These are phyloP conservation scores for Heliconius hewitsoni DNA, from an alignment of 1,140 invertebrate genomes.

Conservation along the genomic window DNA sequence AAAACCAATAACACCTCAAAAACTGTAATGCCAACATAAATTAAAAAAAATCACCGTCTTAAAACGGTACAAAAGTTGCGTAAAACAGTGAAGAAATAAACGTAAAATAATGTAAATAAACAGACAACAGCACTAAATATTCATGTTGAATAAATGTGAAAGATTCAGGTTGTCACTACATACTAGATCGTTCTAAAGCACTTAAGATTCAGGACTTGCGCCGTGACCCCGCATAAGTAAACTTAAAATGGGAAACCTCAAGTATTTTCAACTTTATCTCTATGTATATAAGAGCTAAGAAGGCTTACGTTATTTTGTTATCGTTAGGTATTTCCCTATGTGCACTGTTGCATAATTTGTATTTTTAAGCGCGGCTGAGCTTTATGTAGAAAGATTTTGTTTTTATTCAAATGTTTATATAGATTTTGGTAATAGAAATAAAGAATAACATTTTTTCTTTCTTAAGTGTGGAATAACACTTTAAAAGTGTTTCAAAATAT, in stretches of 20 bases:
- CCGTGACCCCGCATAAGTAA: constrained; percentile 20
- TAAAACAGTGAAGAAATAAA: constrained; percentile 5
- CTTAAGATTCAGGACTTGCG: constrained; percentile 35
- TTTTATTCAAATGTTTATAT: not conserved
- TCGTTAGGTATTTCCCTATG: constrained; percentile 27
- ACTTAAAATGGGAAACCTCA: constrained; percentile 17
- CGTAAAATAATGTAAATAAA: not conserved
- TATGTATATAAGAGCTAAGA: not conserved
- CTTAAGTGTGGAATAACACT: no score
- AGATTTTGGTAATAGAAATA: no score
- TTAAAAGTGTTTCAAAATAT: no score
- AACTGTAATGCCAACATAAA: no score
- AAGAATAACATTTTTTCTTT: no score
- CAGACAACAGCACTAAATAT: constrained; percentile 27
- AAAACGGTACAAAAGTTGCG: not conserved
- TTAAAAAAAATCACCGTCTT: not conserved
- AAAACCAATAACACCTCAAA: no score
- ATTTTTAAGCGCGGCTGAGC: not conserved
- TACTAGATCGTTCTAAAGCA: constrained; percentile 15
- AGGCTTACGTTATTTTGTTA: not conserved
- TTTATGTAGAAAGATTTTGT: not conserved
- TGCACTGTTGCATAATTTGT: constrained; percentile 23
- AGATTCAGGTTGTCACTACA: constrained; percentile 33
- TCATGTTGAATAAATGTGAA: constrained; percentile 27
- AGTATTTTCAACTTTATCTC: not conserved